phyloP scores from a whole-genome alignment of 2,888 invertebrate genomes.

The Lepeophtheirus nordmannii region DNA sequence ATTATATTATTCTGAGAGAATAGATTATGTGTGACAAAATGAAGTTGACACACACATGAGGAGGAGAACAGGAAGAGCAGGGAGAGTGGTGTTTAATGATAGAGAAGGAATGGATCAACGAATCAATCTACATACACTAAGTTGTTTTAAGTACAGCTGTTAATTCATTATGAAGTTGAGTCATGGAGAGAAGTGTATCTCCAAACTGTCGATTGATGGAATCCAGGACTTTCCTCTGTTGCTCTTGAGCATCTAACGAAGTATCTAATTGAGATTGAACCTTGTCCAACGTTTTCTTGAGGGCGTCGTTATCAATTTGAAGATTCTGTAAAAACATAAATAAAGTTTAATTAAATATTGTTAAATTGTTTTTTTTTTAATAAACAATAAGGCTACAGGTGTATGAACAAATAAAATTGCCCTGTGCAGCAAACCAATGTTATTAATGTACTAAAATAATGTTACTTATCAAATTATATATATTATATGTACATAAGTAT shows the following conservation, averaged over 20 bases:
- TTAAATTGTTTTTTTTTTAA: conserved; percentile 7
- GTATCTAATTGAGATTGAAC: conserved; percentile 30
- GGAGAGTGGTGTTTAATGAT: too few relatives aligned
- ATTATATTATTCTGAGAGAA: too few relatives aligned
- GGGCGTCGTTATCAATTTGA: conserved; percentile 49
- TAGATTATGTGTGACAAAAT: too few relatives aligned
- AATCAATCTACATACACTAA: not conserved
- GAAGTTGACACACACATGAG: too few relatives aligned
- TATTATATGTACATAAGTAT: too few relatives aligned
- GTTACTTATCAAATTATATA: too few relatives aligned
- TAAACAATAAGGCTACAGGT: too few relatives aligned
- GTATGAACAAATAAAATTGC: too few relatives aligned
- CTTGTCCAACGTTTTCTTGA: conserved; percentile 51
- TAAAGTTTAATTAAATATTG: conserved; percentile 6
- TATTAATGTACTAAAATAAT: too few relatives aligned
- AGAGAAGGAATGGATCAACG: too few relatives aligned
- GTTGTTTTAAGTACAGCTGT: conserved; percentile 23
- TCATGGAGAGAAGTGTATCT: conserved; percentile 58
- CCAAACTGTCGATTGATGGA: conserved; percentile 69
- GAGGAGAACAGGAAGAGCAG: too few relatives aligned
- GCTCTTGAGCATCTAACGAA: conserved; percentile 38
- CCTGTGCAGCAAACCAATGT: too few relatives aligned
- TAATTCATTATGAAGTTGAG: conserved; percentile 65
- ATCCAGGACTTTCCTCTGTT: conserved; percentile 60
- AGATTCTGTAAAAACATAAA: conserved; percentile 36